phyloP scores from a whole-genome alignment of 2,113 vertebrate genomes.

The Mystacornis crossleyi region DNA sequence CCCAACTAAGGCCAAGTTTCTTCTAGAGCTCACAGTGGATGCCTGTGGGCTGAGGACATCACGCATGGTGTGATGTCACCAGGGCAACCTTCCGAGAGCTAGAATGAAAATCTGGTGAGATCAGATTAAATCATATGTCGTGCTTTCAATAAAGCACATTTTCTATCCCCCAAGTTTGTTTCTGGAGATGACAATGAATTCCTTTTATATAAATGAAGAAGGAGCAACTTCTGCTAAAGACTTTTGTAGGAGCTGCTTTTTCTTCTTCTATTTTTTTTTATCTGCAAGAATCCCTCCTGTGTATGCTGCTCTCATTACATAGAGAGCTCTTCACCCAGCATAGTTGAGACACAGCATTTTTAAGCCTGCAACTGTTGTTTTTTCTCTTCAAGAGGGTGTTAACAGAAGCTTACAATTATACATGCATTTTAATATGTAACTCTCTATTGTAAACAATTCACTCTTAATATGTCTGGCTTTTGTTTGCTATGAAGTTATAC shows the following conservation, averaged over 20 bases:
- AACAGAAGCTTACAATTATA: conserved; percentile 49
- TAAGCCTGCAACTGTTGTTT: not conserved
- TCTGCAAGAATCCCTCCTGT: not conserved
- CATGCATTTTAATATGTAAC: conserved; percentile 68
- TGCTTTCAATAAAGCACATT: conserved; percentile 4
- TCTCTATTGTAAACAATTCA: conserved; percentile 55
- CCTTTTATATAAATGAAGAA: conserved; percentile 10
- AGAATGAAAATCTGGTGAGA: conserved; percentile 26
- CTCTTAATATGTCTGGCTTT: conserved; percentile 39
- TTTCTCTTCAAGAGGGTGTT: conserved; percentile 15
- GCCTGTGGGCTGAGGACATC: conserved; percentile 14
- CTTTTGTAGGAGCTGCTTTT: not conserved
- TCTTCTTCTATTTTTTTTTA: not conserved
- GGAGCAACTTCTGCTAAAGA: not conserved
- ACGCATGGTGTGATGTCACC: conserved; percentile 22
- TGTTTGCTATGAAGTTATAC: conserved; percentile 57
- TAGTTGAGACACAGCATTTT: not conserved
- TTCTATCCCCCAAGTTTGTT: not conserved
- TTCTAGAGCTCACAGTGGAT: not conserved
- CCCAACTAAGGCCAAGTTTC: not conserved
- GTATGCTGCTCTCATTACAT: not conserved
- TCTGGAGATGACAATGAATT: conserved; percentile 33
- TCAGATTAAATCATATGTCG: conserved; percentile 47
- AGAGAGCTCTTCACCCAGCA: not conserved
- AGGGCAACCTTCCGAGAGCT: conserved; percentile 7